Evolutionary conservation across 1,140 invertebrate genomes (phyloP), one percentile per base, ranked within the genome.

Genomic region (Lepidurus packardi): DNA sequence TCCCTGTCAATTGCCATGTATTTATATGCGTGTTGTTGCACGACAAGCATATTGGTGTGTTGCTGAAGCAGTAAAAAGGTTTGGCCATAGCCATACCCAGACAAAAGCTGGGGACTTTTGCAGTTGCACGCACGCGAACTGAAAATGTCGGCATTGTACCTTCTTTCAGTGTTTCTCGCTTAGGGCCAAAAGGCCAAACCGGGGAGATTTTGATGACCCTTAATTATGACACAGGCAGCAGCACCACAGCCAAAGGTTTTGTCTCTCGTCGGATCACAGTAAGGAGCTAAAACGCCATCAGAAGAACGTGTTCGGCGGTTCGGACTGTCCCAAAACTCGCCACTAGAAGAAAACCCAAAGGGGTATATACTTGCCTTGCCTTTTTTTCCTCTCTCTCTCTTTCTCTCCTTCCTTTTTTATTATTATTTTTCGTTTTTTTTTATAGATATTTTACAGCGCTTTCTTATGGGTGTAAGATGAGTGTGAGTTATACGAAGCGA

Each of bases 381-480:
- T 65, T 65, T 65, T 65, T 65, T 65, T 16, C 10, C 13, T n/a
- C 16, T 65, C 21, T 65, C 53, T 10, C 16, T 47, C 16, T 16
- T 47, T 65, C 21, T 65, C 47, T 65, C 47, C n/a, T 21, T 65
- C 10, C 1, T 7, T 65, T 11, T 7, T 65, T 65, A 13, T 65
- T 7, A 7, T 16, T 7, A 13, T 9, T 65, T 65, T 65, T n/a
- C 21, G 1, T 65, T 21, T 65, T 65, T 21, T 65, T n/a, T 25
- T 25, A 25, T 1, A n/a, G 7, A n/a, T 21, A 65, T 65, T 65
- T 65, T 65, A 65, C 53, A 65, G 53, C 53, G 21, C 53, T 21
- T 65, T 65, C 53, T 65, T 65, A 65, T 65, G 53, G 53, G 53
- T 65, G 53, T 65, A 65, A 65, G 53, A 65, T 65, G 53, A 65